Evolutionary conservation across 2,113 vertebrate genomes (phyloP).

Genomic region (Rhinolophus ferrumequinum): DNA sequence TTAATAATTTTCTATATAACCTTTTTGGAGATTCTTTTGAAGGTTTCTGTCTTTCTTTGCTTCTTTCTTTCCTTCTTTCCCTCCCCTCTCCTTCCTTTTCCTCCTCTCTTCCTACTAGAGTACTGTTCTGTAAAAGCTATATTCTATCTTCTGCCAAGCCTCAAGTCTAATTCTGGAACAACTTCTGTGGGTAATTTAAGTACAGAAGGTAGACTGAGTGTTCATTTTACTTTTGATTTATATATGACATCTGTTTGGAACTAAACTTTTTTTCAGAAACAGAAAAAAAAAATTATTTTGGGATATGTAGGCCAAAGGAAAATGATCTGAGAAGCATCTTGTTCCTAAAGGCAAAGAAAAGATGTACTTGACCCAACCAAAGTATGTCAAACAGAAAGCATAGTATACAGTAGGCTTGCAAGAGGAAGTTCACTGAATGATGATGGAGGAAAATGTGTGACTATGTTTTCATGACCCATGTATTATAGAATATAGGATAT

Average conservation of each 20-base stretch:
- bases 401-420: not conserved
- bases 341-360: conserved; percentile 52
- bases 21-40: conserved; percentile 47
- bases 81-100: not conserved
- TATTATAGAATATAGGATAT: not conserved
- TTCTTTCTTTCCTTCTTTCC: not conserved
- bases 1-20: conserved; percentile 13
- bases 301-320: conserved; percentile 58
- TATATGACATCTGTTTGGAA: conserved; percentile 57
- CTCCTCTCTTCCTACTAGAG: not conserved
- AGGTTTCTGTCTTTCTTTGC: not conserved
- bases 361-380: not conserved
- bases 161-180: conserved; percentile 62
- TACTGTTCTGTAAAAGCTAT: conserved; percentile 1
- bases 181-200: conserved; percentile 73
- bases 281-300: conserved; percentile 41
- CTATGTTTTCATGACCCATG: not conserved
- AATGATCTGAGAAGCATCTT: conserved; percentile 40
- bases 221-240: conserved; percentile 61
- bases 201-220: conserved; percentile 54
- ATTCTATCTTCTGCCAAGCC: conserved; percentile 11
- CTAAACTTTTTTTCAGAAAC: conserved; percentile 60
- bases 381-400: conserved; percentile 37
- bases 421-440: conserved; percentile 23
- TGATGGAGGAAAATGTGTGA: not conserved